Evolutionary conservation across 2,113 vertebrate species (phyloP), one percentile per base, ranked within the genome.

Genomic region (Vidua chalybeata): DNA sequence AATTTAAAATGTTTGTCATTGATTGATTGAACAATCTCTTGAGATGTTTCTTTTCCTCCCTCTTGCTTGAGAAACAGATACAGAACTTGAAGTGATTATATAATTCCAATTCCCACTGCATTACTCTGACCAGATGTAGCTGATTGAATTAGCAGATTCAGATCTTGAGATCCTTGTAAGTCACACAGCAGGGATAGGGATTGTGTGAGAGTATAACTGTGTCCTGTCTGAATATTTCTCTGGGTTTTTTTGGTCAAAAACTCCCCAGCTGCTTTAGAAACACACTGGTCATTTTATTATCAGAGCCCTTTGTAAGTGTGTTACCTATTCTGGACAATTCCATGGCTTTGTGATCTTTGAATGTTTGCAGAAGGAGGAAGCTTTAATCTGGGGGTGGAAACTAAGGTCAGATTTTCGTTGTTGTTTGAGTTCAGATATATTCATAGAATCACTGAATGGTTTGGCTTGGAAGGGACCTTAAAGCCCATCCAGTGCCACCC

Each of bases 401-500:
- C 17, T 12, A 27, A 73, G 4, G 13, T 20, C n/a, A 68, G 49
- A 13, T 41, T 71, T 4, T 48, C 54, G 16, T 72, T 20, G 1
- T 48, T 78, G 23, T 51, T 72, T 55, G 41, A 61, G 33, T 78
- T 85, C 15, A 63, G 21, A n/a, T 66, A 31, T 21, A 9, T 30
- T 72, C 13, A 19, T 3, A 31, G 30, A 72, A 31, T 49, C 11
- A 2, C 2, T 0, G 14, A 64, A 64, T 27, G 9, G 2, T 18
- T 43, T 71, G n/a, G 48, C 19, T 5, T 24, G 2, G 19, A 54
- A 69, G 15, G 2, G 14, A 61, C 5, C 7, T 15, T 5, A 37
- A 51, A 77, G 4, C 0, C 0, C 7, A 37, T 1, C 20, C 19
- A 19, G 3, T 12, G 0, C 43, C 51, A 35, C 6, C 31, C 11